Evolutionary conservation across 2,113 vertebrate species (phyloP).

Genomic region (Cettia cetti): DNA sequence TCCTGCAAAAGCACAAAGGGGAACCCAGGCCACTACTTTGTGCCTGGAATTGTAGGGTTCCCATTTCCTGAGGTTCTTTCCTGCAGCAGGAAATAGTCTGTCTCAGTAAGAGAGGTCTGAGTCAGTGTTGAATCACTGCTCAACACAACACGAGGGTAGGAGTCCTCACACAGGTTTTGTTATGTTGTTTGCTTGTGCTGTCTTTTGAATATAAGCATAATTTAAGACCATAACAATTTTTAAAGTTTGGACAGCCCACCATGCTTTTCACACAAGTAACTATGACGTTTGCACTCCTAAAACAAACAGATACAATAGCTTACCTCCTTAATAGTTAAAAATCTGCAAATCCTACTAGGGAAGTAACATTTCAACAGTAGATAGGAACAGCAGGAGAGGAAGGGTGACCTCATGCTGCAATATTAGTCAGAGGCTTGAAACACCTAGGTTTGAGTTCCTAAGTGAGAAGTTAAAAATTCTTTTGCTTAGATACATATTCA

Average conservation of each 20-base stretch:
- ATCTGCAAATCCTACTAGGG: not conserved
- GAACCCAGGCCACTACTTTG: not conserved
- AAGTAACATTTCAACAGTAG: not conserved
- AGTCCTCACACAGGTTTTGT: rapidly evolving
- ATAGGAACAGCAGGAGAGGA: not conserved
- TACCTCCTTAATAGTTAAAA: not conserved
- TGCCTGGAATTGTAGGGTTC: not conserved
- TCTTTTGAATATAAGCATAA: not conserved
- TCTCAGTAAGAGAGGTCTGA: not conserved
- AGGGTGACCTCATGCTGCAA: not conserved
- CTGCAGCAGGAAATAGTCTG: not conserved
- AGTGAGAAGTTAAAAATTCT: not conserved
- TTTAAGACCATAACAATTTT: not conserved
- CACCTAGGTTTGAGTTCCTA: not conserved
- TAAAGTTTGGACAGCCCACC: not conserved
- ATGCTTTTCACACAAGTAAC: not conserved
- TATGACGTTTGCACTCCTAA: not conserved
- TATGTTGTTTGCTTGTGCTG: not conserved
- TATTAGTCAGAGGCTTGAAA: not conserved
- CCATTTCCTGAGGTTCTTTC: not conserved
- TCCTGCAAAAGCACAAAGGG: not conserved
- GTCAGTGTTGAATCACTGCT: not conserved
- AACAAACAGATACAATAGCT: not conserved
- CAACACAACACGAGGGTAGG: not conserved
- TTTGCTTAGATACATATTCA: not conserved